Evolutionary conservation across 2,113 vertebrate species (phyloP).

Genomic region (Oenanthe oenanthe): DNA sequence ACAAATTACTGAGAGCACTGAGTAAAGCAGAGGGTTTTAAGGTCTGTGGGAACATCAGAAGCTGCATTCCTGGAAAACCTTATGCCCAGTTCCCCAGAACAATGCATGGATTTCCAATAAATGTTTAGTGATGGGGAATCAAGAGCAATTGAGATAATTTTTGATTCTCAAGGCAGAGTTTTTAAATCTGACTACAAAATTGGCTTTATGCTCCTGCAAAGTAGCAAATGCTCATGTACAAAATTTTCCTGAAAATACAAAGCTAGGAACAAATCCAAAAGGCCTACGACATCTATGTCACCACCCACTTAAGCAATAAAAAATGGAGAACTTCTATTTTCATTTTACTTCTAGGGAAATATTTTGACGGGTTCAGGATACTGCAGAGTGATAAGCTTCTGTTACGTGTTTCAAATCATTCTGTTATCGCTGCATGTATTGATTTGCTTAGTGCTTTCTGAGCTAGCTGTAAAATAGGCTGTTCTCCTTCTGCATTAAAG

Average conservation of each 20-base stretch:
- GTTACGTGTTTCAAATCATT: conserved; percentile 76
- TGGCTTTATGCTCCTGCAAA: not conserved
- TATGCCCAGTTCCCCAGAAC: not conserved
- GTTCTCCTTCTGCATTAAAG: conserved; percentile 69
- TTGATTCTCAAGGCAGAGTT: conserved; percentile 12
- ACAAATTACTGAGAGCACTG: not conserved
- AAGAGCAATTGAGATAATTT: not conserved
- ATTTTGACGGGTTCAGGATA: conserved; percentile 77
- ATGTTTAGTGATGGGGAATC: not conserved
- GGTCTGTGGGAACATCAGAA: not conserved
- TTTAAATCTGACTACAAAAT: not conserved
- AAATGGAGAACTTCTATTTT: conserved; percentile 67
- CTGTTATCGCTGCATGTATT: conserved; percentile 76
- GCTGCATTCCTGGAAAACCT: not conserved
- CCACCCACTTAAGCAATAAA: conserved; percentile 61
- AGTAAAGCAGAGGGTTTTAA: not conserved
- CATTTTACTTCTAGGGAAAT: conserved; percentile 72
- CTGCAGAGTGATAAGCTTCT: conserved; percentile 74
- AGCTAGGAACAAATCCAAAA: conserved; percentile 54
- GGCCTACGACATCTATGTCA: conserved; percentile 53
- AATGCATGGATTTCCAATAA: conserved; percentile 5
- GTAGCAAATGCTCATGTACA: not conserved
- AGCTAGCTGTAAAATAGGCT: conserved; percentile 69
- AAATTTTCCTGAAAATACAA: conserved; percentile 21
- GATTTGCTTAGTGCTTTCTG: conserved; percentile 75